These are phyloP conservation scores for Rhynchopsitta pachyrhyncha DNA, from an alignment of 2,113 vertebrate species.

Conservation along the genomic window DNA sequence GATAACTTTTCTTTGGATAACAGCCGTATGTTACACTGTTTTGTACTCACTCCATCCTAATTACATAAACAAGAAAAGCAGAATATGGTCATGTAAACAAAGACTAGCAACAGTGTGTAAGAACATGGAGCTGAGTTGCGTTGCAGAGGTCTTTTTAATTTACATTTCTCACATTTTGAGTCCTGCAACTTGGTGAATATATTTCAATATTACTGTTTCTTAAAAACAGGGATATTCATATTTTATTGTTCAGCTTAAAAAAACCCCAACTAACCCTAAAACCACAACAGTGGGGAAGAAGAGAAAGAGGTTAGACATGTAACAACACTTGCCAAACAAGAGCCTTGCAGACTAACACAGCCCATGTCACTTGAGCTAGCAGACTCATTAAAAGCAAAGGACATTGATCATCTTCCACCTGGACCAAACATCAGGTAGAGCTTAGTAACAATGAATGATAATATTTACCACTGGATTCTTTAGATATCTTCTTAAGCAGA, in stretches of 20 bases:
- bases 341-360: not conserved
- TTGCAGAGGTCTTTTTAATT: not conserved
- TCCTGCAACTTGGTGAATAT: not conserved
- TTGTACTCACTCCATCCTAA: not conserved
- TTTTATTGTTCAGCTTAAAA: not conserved
- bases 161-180: not conserved
- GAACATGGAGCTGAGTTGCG: not conserved
- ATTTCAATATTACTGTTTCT: not conserved
- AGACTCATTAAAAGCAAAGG: not conserved
- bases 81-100: not conserved
- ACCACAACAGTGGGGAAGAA: not conserved
- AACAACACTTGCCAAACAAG: not conserved
- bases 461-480: not conserved
- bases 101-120: not conserved
- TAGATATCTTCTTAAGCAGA: not conserved
- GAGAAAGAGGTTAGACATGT: not conserved
- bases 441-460: not conserved
- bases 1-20: not conserved
- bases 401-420: not conserved
- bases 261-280: not conserved
- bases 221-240: not conserved
- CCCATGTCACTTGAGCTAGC: not conserved
- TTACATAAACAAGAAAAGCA: not conserved
- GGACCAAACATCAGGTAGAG: not conserved
- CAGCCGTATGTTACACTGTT: not conserved